phyloP scores from a whole-genome alignment of 2,113 vertebrate genomes.

The Pelecanus crispus region DNA sequence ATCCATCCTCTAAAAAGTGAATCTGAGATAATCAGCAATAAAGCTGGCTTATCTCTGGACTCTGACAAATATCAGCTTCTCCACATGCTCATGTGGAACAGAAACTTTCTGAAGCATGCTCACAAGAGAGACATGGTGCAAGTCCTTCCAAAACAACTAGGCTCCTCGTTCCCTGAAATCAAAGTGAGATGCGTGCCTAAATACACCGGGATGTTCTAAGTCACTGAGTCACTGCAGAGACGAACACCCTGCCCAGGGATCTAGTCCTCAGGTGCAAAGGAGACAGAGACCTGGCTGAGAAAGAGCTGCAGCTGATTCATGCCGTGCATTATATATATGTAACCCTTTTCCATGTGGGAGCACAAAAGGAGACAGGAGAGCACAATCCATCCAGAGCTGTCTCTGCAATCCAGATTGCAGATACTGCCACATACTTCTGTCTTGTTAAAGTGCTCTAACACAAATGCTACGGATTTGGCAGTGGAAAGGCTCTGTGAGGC shows the following conservation, averaged over 20 bases:
- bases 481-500: background rate
- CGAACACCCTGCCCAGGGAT: background rate
- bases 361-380: background rate
- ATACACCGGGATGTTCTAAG: background rate
- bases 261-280: background rate
- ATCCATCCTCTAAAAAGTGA: background rate
- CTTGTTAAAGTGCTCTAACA: background rate
- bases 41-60: background rate
- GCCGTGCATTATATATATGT: background rate
- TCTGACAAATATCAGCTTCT: background rate
- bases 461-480: background rate
- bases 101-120: background rate
- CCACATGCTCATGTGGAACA: background rate
- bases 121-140: background rate
- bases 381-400: background rate
- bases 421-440: background rate
- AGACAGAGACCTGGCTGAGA: background rate
- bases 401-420: background rate
- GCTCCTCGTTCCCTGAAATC: background rate
- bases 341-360: background rate
- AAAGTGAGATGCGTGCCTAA: background rate
- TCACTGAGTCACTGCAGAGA: background rate
- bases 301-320: background rate
- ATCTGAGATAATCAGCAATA: background rate
- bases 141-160: background rate